Evolutionary conservation across 1,140 invertebrate genomes (phyloP), one percentile per base, ranked within the genome.

Genomic region (Conus betulinus): DNA sequence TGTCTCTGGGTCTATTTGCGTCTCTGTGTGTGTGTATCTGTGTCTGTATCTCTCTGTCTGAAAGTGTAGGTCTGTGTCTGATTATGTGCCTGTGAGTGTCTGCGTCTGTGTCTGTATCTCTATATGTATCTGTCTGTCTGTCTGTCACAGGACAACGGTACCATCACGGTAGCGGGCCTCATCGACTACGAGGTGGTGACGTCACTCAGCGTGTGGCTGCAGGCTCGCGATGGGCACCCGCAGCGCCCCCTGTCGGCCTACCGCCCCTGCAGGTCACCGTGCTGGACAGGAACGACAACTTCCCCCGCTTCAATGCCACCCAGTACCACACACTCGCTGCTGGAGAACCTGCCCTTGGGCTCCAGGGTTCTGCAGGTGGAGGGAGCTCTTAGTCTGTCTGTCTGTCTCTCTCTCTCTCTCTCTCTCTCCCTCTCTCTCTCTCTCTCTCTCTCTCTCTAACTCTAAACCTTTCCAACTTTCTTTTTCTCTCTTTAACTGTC

Each of bases 311-410:
- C 94, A 97, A 97, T 91, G 96, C 96, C 60, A 94, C 96, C 0
- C 95, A 98, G 13, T 99, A 99, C 97, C 98, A 98, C 92, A 97
- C 97, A n/a, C 5, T 97, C 97, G 3, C 96, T 99, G 7, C 91
- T 97, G 25, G 99, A 99, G 96, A 98, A 99, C 87, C 76, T 84
- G 39, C 51, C 25, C 8, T 57, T 90, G 15, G 90, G 90, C 23
- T 85, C 88, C 23, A 81, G 81, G 20, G 85, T 94, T 15, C 76
- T 90, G 17, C 52, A 82, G 83, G 87, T 92, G 20, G 53, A 60
- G 1, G 25, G 60, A 63, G 57, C 15, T 8, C 8, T 13, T 0
- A 17, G 67, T 71, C 23, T 71, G 67, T n/a, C 67, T 71, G 67
- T 71, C 67, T 71, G 67, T 71, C 57, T 60, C 1, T 15, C 57